These are phyloP conservation scores for Caprella mutica DNA, from an alignment of 2,888 invertebrate genomes.

Conservation along the genomic window DNA sequence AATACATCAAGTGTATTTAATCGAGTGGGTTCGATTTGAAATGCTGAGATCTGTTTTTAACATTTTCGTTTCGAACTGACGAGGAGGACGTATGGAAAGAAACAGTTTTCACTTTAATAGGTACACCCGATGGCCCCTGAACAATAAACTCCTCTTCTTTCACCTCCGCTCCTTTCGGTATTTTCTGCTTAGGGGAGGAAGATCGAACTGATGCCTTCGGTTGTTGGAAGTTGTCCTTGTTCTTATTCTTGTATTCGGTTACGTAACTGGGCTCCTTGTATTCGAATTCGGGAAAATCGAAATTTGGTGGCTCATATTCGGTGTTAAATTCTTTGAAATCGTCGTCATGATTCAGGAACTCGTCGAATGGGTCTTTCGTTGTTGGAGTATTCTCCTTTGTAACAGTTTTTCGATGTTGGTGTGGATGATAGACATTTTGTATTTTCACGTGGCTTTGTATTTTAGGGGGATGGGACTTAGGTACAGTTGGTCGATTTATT, in stretches of 20 bases:
- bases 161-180: constrained; percentile 7
- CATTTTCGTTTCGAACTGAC: constrained; percentile 6
- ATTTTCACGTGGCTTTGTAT: too few species aligned
- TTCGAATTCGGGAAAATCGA: constrained; percentile 1
- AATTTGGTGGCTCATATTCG: constrained; percentile 1
- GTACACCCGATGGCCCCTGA: constrained; percentile 2
- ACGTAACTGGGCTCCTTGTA: constrained; percentile 5
- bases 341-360: too few species aligned
- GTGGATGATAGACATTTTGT: too few species aligned
- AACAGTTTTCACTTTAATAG: constrained; percentile 4
- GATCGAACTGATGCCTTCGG: background rate
- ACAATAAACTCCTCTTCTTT: constrained; percentile 1
- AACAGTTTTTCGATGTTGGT: too few species aligned
- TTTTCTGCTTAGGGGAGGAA: background rate
- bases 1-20: too few species aligned
- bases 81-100: constrained; percentile 4
- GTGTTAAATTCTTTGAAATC: background rate
- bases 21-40: too few species aligned
- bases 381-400: too few species aligned
- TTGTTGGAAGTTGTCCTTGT: background rate
- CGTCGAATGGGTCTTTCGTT: too few species aligned
- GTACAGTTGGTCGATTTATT: too few species aligned
- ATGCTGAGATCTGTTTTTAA: constrained; percentile 2
- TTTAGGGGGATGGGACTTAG: too few species aligned
- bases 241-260: constrained; percentile 1